Evolutionary conservation across 2,888 invertebrate genomes (phyloP), one percentile per base, ranked within the genome.

Genomic region (Latrodectus hesperus): DNA sequence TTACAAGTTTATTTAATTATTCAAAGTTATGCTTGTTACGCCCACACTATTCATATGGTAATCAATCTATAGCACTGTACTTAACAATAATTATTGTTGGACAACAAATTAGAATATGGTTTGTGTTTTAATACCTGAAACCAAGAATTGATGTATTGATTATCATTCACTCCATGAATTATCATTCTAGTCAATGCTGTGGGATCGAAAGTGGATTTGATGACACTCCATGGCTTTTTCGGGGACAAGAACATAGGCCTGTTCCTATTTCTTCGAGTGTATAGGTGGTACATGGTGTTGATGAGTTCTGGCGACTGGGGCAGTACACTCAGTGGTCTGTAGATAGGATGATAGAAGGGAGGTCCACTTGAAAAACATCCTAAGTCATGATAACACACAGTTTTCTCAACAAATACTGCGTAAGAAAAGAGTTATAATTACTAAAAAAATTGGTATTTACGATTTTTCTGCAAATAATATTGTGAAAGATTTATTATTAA

Each of bases 341-440:
- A 84, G 38, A 89, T 78, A 9, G 89, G 88, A 38, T 90, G 85
- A 60, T 83, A 80, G 74, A 90, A 90, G 5, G 90, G 88, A 1
- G 84, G 76, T 3, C 84, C 90, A 16, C 60, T 90, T 16, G 85
- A 84, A 68, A 90, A 90, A 67, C 90, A 90, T 8, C 90, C 90
- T 51, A 90, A 22, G 17, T 84, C 89, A 3, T 17, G 51, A 22
- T 88, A 88, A 65, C 88, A 88, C 8, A 68, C 84, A 0, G 67
- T 88, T 38, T 83, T 88, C 55, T 84, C 88, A 22, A 79, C 67
- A 16, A 82, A 82, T 12, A 87, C 87, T 87, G 51, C 0, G 68
- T 60, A 16, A 55, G 17, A 2, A 38, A 17, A 38, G 1, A 38
- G 38, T 6, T 38, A 38, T 38, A 38, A 38, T 38, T 38, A 38